Percentiles rank a stretch among this genome's conserved stretches.
Conservation (phyloP, 2,797 vertebrate species). For the Masticophis lateralis region DNA sequence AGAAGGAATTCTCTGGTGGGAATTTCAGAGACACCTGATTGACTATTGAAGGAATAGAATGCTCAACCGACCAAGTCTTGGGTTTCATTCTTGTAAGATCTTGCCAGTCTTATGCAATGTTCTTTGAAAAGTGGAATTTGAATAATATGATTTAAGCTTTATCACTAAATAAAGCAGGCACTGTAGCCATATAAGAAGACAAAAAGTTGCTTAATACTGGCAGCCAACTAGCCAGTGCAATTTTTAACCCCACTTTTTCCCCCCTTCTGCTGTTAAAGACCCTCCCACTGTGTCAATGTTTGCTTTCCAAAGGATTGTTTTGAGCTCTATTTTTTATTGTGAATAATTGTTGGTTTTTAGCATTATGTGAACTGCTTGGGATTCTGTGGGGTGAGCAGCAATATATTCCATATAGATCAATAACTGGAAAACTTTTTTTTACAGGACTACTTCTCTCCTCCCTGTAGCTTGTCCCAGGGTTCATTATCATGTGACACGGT, state of each 20-base stretch:
- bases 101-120: neutral
- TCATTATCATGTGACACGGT: slow-evolving; percentile 48
- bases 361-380: neutral
- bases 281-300: neutral
- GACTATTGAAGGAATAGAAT: neutral
- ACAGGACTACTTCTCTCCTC: slow-evolving; percentile 57
- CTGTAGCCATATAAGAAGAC: neutral
- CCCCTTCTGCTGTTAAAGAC: neutral
- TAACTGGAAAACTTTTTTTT: slow-evolving; percentile 16
- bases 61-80: neutral
- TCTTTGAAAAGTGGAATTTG: neutral
- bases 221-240: neutral
- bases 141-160: neutral
- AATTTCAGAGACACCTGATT: neutral
- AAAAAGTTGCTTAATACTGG: neutral
- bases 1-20: neutral
- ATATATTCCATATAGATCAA: neutral
- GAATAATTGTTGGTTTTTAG: neutral
- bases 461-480: slow-evolving; percentile 46
- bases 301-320: neutral
- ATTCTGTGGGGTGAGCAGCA: neutral
- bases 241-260: neutral
- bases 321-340: neutral
- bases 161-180: neutral
- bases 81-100: neutral